phyloP scores from a whole-genome alignment of 2,113 vertebrate species.

The Arenaria interpres region DNA sequence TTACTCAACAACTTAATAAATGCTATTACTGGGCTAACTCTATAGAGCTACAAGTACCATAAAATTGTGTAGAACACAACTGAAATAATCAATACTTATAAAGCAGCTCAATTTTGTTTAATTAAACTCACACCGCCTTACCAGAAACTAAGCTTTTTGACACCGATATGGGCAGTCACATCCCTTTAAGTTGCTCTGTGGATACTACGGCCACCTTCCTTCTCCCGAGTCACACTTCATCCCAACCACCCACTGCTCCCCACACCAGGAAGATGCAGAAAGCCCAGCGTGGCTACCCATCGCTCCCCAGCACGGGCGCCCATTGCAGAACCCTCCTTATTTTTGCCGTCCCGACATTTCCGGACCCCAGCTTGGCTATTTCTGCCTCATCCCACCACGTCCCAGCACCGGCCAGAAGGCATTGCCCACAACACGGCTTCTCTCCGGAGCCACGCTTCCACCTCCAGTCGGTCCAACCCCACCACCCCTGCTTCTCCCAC shows the following conservation, averaged over 20 bases:
- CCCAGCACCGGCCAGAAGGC: background rate
- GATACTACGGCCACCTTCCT: background rate
- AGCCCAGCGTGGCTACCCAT: background rate
- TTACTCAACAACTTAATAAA: background rate
- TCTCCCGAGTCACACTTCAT: background rate
- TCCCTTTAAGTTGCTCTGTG: background rate
- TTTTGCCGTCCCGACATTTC: background rate
- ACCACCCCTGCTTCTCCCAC: background rate
- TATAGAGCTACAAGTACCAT: background rate
- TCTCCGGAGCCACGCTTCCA: background rate
- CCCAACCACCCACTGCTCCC: background rate
- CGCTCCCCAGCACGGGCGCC: background rate
- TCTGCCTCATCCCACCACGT: background rate
- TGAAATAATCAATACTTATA: background rate
- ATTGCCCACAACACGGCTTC: background rate
- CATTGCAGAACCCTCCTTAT: accelerated
- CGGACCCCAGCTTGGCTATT: background rate
- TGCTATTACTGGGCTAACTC: background rate
- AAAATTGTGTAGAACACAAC: background rate
- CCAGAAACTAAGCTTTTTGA: background rate
- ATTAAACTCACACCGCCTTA: background rate
- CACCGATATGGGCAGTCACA: background rate
- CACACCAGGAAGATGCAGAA: background rate
- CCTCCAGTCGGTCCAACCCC: background rate
- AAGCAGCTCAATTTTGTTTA: background rate